Base-by-base conservation (phyloP, 2,888 invertebrate genomes). In the Caenorhabditis uteleia region DNA sequence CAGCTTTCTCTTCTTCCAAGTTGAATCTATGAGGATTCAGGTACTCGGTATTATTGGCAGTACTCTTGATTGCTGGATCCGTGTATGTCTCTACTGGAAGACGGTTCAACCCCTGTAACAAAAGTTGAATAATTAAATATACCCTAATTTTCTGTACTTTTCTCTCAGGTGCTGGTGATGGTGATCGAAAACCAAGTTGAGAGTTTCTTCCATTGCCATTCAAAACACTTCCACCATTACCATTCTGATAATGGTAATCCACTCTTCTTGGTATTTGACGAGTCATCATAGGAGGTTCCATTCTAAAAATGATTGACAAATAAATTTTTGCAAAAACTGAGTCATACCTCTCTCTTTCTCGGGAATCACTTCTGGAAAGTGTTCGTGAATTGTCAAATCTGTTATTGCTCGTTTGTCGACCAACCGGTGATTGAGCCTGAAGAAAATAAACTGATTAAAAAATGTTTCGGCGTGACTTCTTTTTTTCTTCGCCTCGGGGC, bases 1-100 rank as follows among this genome's bases (percentile, higher is more conserved):
- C 46, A 21, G 58, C 50, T 29, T 51, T 58, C 16, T 65, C 56
- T 18, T 71, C 60, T 25, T 65, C 58, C 34, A 67, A 43, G 29
- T 57, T 56, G 51, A 73, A 68, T 14, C 62, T 61, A 16, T 68
- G 57, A 2, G 73, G 69, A 12, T 51, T 57, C 44, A 57, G 55
- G 10, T 68, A 56, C 36, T 73, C 73, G 6, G 59, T 40, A 49
- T 73, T 73, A 31, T 62, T 65, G 1, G 59, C 42, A 5, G 68
- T 54, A 29, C 49, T 66, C 26, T 68, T 55, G 20, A 73, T 61
- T n/a, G 55, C 47, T 33, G 66, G 70, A 8, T 68, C 71, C 5
- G 44, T 40, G 39, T 70, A 73, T 14, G 43, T 34, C 16, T 70
- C 73, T 16, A 38, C 45, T 23, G 69, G 69, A 16, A 70, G 40